Base-by-base conservation (phyloP, 2,113 vertebrate species). In the Ctenodactylus gundi region DNA sequence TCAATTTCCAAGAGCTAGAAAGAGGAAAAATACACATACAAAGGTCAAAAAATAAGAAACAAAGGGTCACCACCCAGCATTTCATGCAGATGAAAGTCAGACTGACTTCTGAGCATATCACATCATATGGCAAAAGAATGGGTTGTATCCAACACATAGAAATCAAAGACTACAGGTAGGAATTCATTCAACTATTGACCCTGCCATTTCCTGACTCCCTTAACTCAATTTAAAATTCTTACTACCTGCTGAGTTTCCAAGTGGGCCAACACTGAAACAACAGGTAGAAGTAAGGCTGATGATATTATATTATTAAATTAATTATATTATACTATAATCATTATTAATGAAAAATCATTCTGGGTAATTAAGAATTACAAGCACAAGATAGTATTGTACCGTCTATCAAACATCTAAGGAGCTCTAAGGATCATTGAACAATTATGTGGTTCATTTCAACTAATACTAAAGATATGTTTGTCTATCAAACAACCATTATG, bases 321-420 rank as follows among this genome's bases (percentile, higher is more conserved):
- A n/a, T n/a, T n/a, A n/a, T n/a, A n/a, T n/a, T 82, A 57, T 39
- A 49, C 68, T 92, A 46, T 58, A 97, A 95, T 85, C 78, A 94
- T 58, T 29, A 78, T 44, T 81, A 88, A 82, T 55, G 41, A 86
- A 89, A 96, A 93, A 67, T 85, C 21, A 92, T 89, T 67, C 51
- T 88, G 23, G 23, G 10, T 62, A 83, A 83, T 77, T 78, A 73
- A 75, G 31, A 72, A 65, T 92, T 67, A 83, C 44, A 80, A 86
- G 36, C 46, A 82, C 62, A 92, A 77, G 75, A 53, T 58, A 86
- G 55, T n/a, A 29, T 49, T 83, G 73, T 5, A 58, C 31, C 77
- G 85, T 70, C 55, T 70, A 70, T 62, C 55, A 95, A 95, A 90
- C 39, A 90, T 67, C 91, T 77, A 57, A 81, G 29, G 23, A 94